Evolutionary conservation across 1,140 invertebrate genomes (phyloP), one percentile per base, ranked within the genome.

Genomic region (Diachasma alloeum): DNA sequence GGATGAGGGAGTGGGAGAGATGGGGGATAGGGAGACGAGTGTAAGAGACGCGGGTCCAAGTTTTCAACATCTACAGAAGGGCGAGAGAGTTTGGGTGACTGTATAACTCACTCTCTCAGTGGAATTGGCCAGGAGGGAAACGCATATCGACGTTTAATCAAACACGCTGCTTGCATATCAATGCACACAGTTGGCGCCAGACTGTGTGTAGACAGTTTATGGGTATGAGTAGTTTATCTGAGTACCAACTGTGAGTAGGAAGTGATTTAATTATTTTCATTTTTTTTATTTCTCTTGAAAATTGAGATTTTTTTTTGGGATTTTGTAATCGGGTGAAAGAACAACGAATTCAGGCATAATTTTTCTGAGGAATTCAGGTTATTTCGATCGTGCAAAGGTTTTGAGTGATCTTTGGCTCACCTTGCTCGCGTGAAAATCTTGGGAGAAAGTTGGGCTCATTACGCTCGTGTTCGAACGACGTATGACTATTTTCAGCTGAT

Each of bases 111-210:
- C 48, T 19, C 48, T 53, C 48, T 53, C 48, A 46, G 42, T 24
- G 48, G 24, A 11, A 22, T 67, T 26, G 39, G 39, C 24, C 36
- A 44, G 24, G 31, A 71, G 37, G 46, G 75, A 74, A 68, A 72
- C 70, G 74, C 72, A 72, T 78, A 80, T 79, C 80, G 80, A 81
- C 79, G 78, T 81, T 81, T 70, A 82, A 82, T 83, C 81, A 81
- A 66, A 75, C 73, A 78, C 81, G 63, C 19, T 36, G 66, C 66
- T 72, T 74, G 78, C 74, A 79, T 83, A 77, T 75, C 68, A 74
- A 81, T 79, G 73, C 70, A 42, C 37, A 48, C 17, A 36, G 19
- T 75, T 74, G 39, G 44, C 78, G 72, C 69, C 63, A 53, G 17
- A 39, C 42, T 46, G 46, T 26, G 39, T 46, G 46, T 46, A 46